Percentiles rank a stretch among this genome's conserved stretches.
These are phyloP conservation scores for Stegastes partitus DNA, from an alignment of 2,113 vertebrate species.

Conservation along the genomic window DNA sequence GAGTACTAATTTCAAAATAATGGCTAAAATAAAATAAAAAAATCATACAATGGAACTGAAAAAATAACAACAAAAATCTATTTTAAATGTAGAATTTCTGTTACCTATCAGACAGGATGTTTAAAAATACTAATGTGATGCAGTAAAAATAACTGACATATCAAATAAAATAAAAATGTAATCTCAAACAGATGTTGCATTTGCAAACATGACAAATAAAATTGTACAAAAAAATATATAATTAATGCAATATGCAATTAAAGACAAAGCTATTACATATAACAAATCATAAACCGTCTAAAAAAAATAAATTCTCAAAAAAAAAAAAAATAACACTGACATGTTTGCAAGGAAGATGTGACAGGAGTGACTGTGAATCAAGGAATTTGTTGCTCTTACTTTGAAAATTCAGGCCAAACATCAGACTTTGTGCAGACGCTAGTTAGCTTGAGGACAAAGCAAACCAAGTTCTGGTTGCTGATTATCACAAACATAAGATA, in stretches of 20 bases:
- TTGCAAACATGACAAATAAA: too few species aligned
- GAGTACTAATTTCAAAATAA: too few species aligned
- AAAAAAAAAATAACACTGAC: background rate
- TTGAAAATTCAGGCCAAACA: background rate
- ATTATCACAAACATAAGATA: background rate
- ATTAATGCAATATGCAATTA: background rate
- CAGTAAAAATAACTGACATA: too few species aligned
- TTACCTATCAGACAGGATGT: too few species aligned
- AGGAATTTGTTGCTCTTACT: background rate
- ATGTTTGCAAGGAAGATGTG: background rate
- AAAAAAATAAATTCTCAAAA: background rate
- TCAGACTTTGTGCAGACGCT: background rate
- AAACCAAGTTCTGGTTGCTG: background rate
- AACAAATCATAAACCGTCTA: background rate
- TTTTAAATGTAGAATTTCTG: too few species aligned
- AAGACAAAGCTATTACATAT: background rate
- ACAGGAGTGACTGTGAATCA: background rate
- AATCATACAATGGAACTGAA: background rate
- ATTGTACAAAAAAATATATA: too few species aligned
- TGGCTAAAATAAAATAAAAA: background rate
- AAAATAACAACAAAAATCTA: too few species aligned
- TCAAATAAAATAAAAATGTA: too few species aligned
- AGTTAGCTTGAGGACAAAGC: constrained; percentile 11
- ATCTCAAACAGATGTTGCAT: too few species aligned
- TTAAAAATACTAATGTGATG: too few species aligned